phyloP scores from a whole-genome alignment of 2,113 vertebrate species.

The Hemiscyllium ocellatum region DNA sequence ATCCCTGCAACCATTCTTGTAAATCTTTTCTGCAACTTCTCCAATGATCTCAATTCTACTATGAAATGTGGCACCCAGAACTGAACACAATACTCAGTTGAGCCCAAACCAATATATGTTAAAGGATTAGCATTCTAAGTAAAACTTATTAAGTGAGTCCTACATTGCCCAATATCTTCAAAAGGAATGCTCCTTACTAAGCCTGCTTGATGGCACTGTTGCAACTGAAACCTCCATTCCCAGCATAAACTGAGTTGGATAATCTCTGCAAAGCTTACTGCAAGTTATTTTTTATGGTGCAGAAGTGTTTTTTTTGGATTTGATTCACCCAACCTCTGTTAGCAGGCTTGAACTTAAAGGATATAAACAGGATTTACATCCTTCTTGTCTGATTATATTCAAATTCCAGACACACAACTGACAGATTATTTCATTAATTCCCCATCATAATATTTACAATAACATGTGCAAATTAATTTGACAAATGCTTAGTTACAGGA shows the following conservation, averaged over 20 bases:
- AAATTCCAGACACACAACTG: background rate
- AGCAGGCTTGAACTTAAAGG: background rate
- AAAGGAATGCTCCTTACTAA: background rate
- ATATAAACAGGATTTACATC: slow-evolving; percentile 26
- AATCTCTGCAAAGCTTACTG: background rate
- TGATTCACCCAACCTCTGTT: slow-evolving; percentile 11
- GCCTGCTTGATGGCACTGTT: background rate
- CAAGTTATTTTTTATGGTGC: background rate
- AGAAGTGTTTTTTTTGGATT: background rate
- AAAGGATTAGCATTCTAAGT: no score
- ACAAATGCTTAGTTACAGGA: background rate
- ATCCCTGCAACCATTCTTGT: no score
- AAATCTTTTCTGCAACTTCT: no score
- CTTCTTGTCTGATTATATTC: background rate
- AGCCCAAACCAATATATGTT: no score
- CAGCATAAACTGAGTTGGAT: background rate
- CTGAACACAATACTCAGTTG: no score
- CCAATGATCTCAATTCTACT: no score
- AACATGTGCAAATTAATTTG: slow-evolving; percentile 14
- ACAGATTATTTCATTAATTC: background rate
- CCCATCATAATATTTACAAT: background rate
- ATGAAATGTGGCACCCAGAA: no score
- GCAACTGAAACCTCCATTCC: background rate
- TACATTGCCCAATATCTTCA: background rate
- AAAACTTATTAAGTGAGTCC: background rate